Conservation (phyloP, 2,888 invertebrate species). For the Globia sparganii region DNA sequence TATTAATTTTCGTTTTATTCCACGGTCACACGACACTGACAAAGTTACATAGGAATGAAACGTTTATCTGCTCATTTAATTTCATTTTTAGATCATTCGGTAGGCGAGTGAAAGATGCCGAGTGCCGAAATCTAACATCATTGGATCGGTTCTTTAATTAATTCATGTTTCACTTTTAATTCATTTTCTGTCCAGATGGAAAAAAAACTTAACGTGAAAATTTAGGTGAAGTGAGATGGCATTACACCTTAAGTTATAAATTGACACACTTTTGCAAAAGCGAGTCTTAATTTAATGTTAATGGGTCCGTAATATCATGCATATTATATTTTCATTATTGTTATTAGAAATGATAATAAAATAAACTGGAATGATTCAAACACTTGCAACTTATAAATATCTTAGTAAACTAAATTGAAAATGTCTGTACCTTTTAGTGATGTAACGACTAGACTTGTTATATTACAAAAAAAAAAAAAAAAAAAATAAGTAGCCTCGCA, state of each 20-base stretch:
- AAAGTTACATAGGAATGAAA: neutral
- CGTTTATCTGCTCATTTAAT: neutral
- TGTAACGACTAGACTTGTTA: constrained; percentile 8
- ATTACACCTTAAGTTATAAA: neutral
- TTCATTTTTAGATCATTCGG: neutral
- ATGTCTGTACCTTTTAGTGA: neutral
- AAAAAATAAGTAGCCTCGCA: neutral
- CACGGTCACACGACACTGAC: no score
- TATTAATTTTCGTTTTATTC: neutral
- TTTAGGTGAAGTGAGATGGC: neutral
- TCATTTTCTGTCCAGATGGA: neutral
- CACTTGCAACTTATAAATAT: neutral
- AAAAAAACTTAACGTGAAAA: neutral
- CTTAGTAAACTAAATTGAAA: neutral
- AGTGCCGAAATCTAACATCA: neutral
- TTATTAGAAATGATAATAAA: neutral
- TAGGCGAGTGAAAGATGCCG: neutral
- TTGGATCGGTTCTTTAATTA: neutral
- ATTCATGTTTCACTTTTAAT: neutral
- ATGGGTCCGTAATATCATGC: constrained; percentile 29
- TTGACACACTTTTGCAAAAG: constrained; percentile 45
- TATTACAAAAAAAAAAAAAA: constrained; percentile 19
- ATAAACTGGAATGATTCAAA: constrained; percentile 34
- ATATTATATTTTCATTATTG: neutral
- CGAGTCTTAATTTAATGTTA: constrained; percentile 15